A percentile compares a stretch with the other conserved stretches of the same genome.
phyloP scores from a whole-genome alignment of 2,797 vertebrate genomes.

The Gobio occitaniae region DNA sequence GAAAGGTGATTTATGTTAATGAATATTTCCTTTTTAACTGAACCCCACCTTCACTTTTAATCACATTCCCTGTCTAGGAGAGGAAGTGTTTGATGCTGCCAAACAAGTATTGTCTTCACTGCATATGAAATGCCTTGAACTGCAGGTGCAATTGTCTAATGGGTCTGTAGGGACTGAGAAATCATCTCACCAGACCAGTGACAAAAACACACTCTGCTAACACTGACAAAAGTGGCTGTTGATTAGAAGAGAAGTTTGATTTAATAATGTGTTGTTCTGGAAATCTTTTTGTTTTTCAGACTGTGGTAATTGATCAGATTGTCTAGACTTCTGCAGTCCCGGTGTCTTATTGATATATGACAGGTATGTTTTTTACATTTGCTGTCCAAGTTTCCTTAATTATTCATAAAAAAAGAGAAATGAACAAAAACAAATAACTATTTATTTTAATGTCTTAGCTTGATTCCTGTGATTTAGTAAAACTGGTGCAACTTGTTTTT shows the following conservation, averaged over 20 bases:
- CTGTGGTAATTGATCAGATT: background rate
- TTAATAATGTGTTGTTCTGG: conserved; percentile 24
- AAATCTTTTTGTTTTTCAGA: background rate
- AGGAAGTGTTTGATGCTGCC: conserved; percentile 83
- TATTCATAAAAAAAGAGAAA: background rate
- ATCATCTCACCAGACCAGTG: conserved; percentile 52
- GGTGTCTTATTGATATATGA: no score
- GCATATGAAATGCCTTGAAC: conserved; percentile 79
- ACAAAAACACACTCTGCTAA: conserved; percentile 57
- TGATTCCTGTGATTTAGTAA: background rate
- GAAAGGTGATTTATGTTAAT: conserved; percentile 80
- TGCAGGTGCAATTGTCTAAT: conserved; percentile 85
- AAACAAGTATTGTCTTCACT: conserved; percentile 79
- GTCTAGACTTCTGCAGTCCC: background rate
- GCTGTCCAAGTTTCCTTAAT: no score
- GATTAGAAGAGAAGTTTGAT: conserved; percentile 44
- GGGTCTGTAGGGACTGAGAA: conserved; percentile 72
- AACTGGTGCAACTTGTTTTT: background rate
- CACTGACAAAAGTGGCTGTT: conserved; percentile 34
- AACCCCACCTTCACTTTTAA: conserved; percentile 73
- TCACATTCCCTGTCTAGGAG: conserved; percentile 70
- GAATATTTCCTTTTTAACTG: conserved; percentile 86
- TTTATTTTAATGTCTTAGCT: background rate
- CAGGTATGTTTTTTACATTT: background rate
- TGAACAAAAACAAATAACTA: background rate